Evolutionary conservation across 2,888 invertebrate species (phyloP), one percentile per base, ranked within the genome.

Genomic region (Epiblema foenella): DNA sequence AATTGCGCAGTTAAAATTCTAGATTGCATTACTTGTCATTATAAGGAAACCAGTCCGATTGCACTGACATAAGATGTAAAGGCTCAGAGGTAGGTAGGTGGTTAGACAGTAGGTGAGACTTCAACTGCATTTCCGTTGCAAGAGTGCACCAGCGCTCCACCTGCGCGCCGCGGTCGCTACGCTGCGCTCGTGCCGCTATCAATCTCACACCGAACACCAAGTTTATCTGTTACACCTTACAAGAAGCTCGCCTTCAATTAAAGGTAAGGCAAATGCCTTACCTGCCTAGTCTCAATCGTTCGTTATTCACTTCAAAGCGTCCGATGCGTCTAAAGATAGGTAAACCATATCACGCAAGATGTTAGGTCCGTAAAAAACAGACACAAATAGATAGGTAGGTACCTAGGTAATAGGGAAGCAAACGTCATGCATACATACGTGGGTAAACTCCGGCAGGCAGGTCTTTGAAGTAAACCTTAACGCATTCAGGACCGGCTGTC

Each of bases 401-500:
- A n/a, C n/a, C n/a, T n/a, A n/a, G n/a, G n/a, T 24, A 66, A 59
- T 68, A 39, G 12, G n/a, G 20, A 64, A 39, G 56, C 51, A 64
- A 57, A 33, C 17, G 51, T 18, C 64, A 18, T 59, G 52, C 57
- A 64, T 66, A 71, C 70, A 49, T 91, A 91, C 89, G 82, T 87
- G 84, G 84, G 83, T 85, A 78, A 81, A 79, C 77, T 84, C 83
- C 83, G 79, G 75, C 78, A 81, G 77, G 78, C 77, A 77, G 78
- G 74, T 73, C 82, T 81, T 80, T 84, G 83, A 80, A 82, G 79
- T 76, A 77, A 65, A 58, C 58, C 51, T 69, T 78, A 81, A 81
- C 81, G 81, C 83, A 86, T 84, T 81, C 86, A 83, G 85, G 82
- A 84, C 79, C 84, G 79, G 79, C 83, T 79, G 82, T 80, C 81